Conservation (phyloP, 2,113 vertebrate species). For the Neolamprologus longior region DNA sequence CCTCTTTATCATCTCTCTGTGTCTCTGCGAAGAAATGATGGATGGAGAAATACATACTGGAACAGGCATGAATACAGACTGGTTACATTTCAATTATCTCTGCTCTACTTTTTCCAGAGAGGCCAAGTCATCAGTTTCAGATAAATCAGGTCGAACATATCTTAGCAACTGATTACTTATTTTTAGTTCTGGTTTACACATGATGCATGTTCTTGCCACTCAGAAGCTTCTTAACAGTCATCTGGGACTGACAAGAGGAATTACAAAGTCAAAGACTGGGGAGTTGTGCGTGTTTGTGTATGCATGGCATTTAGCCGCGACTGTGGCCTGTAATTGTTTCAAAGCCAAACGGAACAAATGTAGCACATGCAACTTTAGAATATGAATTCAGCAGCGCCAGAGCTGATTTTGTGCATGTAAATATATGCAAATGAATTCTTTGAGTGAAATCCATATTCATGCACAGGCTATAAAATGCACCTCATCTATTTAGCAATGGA, state of each 20-base stretch:
- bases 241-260: neutral
- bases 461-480: neutral
- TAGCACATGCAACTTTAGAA: constrained; percentile 15
- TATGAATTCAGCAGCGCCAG: neutral
- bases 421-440: constrained; percentile 48
- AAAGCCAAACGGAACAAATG: constrained; percentile 2
- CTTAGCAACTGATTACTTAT: constrained; percentile 50
- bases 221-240: neutral
- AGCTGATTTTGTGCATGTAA: constrained; percentile 20
- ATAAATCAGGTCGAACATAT: constrained; percentile 42
- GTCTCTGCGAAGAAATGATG: neutral
- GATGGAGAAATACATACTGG: neutral
- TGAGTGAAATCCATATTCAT: constrained; percentile 43
- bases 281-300: neutral
- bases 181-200: constrained; percentile 35
- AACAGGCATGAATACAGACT: neutral
- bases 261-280: neutral
- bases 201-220: constrained; percentile 1
- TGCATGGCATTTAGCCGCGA: neutral
- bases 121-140: constrained; percentile 1
- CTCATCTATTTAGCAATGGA: neutral
- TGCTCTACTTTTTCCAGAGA: neutral
- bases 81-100: constrained; percentile 6
- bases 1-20: neutral
- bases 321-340: constrained; percentile 15